Evolutionary conservation across 2,113 vertebrate species (phyloP), one percentile per base, ranked within the genome.

Genomic region (Syngnathus floridae): DNA sequence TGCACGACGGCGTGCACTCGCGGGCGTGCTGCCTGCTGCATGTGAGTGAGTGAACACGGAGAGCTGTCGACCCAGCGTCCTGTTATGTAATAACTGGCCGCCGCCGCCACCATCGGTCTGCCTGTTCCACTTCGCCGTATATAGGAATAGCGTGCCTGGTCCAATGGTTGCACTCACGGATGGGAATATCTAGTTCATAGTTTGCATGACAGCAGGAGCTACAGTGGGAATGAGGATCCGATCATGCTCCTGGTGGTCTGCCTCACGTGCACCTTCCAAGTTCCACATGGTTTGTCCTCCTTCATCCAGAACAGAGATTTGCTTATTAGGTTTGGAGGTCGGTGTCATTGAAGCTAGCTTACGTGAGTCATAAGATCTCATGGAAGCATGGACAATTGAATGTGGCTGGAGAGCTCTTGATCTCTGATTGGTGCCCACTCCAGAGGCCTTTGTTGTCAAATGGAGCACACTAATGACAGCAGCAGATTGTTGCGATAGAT

Each of bases 351-450:
- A 82, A 84, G 71, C 73, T 73, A 74, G 72, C 77, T 22, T 69
- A 52, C 75, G 79, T 88, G 84, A 90, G 72, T 89, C 86, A 84
- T 88, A 78, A 84, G 76, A 82, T 80, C 76, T 84, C 85, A 86
- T 87, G 70, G 76, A 75, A 78, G 74, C 82, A 88, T 83, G 86
- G 80, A 76, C 85, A 86, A 86, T 90, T 88, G 84, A 86, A 82
- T 88, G 84, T 82, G 78, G 80, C 75, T 85, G 82, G 75, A 87
- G 78, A 86, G 84, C 75, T 66, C 84, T 89, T 85, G 80, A 86
- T 85, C 85, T 82, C 70, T 69, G 74, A 84, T 84, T 86, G 82
- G 75, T 84, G 70, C 82, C 80, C 82, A 80, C 80, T 88, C 84
- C 77, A 35, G 66, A 62, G 74, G 79, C 71, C 75, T 88, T 87